Evolutionary conservation across 1,140 invertebrate genomes (phyloP).

Genomic region (Ctenoplectra terminalis): DNA sequence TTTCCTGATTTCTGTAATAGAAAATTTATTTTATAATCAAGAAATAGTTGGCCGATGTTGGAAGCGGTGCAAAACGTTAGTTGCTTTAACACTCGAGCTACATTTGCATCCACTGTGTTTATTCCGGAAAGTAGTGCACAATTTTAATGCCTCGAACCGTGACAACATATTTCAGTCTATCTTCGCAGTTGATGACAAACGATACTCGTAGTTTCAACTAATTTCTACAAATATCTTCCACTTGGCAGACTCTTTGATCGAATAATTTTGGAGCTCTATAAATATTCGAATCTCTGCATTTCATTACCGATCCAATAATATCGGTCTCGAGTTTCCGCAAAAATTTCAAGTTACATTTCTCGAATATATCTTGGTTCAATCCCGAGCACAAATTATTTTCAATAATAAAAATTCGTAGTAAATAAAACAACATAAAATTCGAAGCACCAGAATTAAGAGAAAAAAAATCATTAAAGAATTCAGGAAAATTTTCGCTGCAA

Average conservation of each 20-base stretch:
- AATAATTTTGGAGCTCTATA: conserved; percentile 28
- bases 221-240: conserved; percentile 23
- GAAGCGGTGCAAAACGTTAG: not conserved
- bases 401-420: no score
- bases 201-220: conserved; percentile 10
- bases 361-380: not conserved
- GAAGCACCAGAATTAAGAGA: no score
- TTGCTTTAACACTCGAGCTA: not conserved
- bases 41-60: not conserved
- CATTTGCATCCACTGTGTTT: not conserved
- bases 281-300: conserved; percentile 3
- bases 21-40: not conserved
- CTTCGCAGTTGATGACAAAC: conserved; percentile 17
- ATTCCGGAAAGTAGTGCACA: not conserved
- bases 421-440: no score
- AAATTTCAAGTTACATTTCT: not conserved
- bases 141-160: not conserved
- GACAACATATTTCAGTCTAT: not conserved
- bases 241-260: conserved; percentile 30
- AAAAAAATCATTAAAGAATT: no score
- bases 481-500: no score
- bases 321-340: not conserved
- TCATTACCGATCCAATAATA: conserved; percentile 25
- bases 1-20: not conserved
- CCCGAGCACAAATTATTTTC: no score